Percentiles rank a stretch among this genome's conserved stretches.
Evolutionary conservation across 2,797 vertebrate species (phyloP).

Genomic region (Hippocampus kuda): DNA sequence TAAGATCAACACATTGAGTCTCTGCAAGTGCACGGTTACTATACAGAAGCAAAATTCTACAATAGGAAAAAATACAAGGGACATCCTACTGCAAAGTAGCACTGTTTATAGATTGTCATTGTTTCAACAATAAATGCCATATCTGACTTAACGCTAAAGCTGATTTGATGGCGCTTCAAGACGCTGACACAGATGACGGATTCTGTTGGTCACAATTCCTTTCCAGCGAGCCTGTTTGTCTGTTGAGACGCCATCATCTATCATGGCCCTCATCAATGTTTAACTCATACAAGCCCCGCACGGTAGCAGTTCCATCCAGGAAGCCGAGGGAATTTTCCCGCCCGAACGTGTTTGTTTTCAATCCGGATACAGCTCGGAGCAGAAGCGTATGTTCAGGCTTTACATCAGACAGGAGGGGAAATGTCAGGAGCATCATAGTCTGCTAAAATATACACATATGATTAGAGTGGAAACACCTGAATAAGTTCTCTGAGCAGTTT

Average conservation of each 20-base stretch:
- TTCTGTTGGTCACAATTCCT: constrained; percentile 55
- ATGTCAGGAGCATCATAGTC: neutral
- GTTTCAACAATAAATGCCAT: constrained; percentile 6
- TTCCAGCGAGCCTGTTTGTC: constrained; percentile 48
- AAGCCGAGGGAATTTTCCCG: constrained; percentile 45
- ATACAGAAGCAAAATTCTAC: neutral
- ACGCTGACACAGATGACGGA: constrained; percentile 46
- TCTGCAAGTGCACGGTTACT: too few species aligned
- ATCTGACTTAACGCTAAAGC: constrained; percentile 34
- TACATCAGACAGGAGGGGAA: constrained; percentile 32
- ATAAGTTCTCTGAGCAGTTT: constrained; percentile 12
- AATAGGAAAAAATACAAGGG: neutral
- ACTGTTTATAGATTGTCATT: neutral
- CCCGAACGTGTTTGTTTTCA: constrained; percentile 30
- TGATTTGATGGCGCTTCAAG: constrained; percentile 40
- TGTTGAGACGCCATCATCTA: constrained; percentile 53
- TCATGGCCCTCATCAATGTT: constrained; percentile 45
- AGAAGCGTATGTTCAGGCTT: constrained; percentile 37
- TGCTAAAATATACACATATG: constrained; percentile 23
- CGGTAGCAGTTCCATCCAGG: constrained; percentile 36
- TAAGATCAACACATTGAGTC: too few species aligned
- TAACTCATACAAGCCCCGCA: constrained; percentile 45
- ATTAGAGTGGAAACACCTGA: constrained; percentile 21
- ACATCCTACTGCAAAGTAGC: neutral
- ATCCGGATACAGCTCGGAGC: constrained; percentile 32